A percentile compares a stretch with the other conserved stretches of the same genome.
Evolutionary conservation across 2,797 vertebrate genomes (phyloP).

Genomic region (Melanitta fusca): DNA sequence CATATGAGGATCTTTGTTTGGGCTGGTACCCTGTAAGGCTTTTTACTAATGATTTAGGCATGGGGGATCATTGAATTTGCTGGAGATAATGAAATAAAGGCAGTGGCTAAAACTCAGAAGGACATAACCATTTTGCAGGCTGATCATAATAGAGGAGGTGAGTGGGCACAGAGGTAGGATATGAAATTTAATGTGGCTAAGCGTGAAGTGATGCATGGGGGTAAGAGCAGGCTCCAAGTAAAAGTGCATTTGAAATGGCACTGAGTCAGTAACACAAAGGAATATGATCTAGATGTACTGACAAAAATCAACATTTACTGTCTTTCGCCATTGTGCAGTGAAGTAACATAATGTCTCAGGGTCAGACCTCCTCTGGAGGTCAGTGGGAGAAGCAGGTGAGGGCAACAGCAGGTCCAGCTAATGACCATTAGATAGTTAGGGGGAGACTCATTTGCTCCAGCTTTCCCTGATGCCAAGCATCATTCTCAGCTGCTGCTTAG

Average conservation of each 20-base stretch:
- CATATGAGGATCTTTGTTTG: not conserved
- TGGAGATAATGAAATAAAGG: not conserved
- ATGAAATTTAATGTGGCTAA: not conserved
- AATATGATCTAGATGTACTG: not conserved
- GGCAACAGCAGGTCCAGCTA: constrained; percentile 11
- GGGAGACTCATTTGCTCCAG: not conserved
- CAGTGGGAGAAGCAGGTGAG: constrained; percentile 50
- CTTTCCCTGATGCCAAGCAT: not conserved
- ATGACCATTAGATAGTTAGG: not conserved
- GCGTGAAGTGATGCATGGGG: not conserved
- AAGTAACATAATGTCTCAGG: not conserved
- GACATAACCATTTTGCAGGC: not conserved
- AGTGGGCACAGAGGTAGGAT: not conserved
- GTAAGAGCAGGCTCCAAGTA: not conserved
- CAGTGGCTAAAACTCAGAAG: not conserved
- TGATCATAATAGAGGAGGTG: not conserved
- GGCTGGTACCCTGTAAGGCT: not conserved
- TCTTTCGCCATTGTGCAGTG: not conserved
- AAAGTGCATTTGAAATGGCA: not conserved
- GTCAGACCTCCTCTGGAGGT: constrained; percentile 4
- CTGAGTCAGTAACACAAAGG: not conserved
- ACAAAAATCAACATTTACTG: not conserved
- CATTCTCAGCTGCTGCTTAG: constrained; percentile 35
- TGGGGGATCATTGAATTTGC: not conserved
- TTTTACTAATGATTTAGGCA: not conserved